Percentiles rank a stretch among this genome's conserved stretches.
phyloP scores from a whole-genome alignment of 2,888 invertebrate genomes.

The Eupithecia subumbrata region DNA sequence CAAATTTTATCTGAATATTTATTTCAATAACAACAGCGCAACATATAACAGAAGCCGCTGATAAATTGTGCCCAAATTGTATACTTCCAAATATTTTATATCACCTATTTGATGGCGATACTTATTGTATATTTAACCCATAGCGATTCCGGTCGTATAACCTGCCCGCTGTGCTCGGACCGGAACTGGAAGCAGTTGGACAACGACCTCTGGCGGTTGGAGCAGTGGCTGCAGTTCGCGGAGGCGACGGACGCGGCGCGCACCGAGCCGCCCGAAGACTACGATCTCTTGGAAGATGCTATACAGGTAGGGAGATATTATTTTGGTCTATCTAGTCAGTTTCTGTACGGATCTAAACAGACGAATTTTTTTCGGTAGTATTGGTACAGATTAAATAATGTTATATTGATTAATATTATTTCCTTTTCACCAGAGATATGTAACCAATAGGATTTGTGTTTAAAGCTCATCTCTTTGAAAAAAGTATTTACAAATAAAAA shows the following conservation, averaged over 20 bases:
- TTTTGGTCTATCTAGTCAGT: no score
- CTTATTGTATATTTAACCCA: slow-evolving; percentile 5
- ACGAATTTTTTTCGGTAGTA: no score
- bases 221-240: slow-evolving; percentile 95
- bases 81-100: background rate
- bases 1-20: background rate
- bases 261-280: slow-evolving; percentile 87
- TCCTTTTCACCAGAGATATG: no score
- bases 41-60: background rate
- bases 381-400: no score
- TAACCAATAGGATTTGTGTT: no score
- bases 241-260: slow-evolving; percentile 91
- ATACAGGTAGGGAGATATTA: slow-evolving; percentile 84
- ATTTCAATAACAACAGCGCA: background rate
- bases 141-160: slow-evolving; percentile 90
- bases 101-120: background rate
- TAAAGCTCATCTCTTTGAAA: no score
- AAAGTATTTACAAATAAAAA: no score
- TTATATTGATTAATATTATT: no score
- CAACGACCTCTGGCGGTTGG: slow-evolving; percentile 94
- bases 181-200: slow-evolving; percentile 95
- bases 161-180: slow-evolving; percentile 94
- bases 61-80: background rate
- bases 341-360: no score
- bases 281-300: slow-evolving; percentile 92